Base-by-base conservation (phyloP, 2,113 vertebrate genomes). In the Amblyornis subalaris region DNA sequence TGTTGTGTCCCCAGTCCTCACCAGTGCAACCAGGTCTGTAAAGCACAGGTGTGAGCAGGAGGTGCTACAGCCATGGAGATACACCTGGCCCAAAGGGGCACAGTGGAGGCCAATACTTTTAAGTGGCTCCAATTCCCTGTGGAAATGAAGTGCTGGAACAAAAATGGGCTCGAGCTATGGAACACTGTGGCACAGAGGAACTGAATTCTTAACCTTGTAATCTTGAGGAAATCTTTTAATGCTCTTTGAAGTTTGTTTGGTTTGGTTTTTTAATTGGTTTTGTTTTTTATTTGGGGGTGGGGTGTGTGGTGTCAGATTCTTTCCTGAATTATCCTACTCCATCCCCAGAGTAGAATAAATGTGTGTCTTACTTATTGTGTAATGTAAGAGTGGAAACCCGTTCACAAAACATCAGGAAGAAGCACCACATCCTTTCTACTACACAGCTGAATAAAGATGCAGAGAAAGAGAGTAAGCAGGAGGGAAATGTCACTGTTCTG, bases 171-270 rank as follows among this genome's bases (percentile, higher is more conserved):
- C 20, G 51, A 82, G 61, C 57, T 66, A 7, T 29, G 42, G 69
- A 62, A 35, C 3, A 1, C 25, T 67, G 17, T 3, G 6, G 23
- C 0, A 0, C 36, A 66, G 14, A 53, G 38, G 38, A 83, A 86
- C 18, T 23, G 10, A 33, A 29, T 53, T 71, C 40, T 57, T 44
- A 60, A 65, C 20, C 1, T 6, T 35, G 42, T 60, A 31, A 42
- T 81, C 60, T 38, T 47, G 10, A 28, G 44, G 38, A 60, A 40
- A 58, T n/a, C 1, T 13, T 77, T 40, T 54, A 82, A 26, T 33
- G 18, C 3, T 44, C 38, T 72, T 67, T 25, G 17, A 48, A 78
- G 38, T 48, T 53, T n/a, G 14, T 0, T 91, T 28, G 12, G 2
- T 6, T 16, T 4, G 18, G 13, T 6, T 16, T 35, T 36, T 16